Base-by-base conservation (phyloP, 2,113 vertebrate genomes). In the Amblyornis subalaris region DNA sequence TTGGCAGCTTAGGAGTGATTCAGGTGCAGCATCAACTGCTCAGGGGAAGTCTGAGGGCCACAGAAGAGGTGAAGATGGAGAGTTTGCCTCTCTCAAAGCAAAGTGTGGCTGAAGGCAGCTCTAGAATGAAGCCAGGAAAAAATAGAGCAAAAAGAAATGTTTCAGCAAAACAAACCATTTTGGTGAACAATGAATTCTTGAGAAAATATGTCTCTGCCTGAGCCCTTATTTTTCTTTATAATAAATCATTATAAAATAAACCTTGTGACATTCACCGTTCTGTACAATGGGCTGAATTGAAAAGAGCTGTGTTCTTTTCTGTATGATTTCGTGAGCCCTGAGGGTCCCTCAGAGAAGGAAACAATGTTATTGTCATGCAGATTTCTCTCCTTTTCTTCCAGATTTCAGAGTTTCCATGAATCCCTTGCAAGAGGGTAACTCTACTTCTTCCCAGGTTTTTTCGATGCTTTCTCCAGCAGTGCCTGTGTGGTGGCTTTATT, bases 301-400 rank as follows among this genome's bases (percentile, higher is more conserved):
- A 95, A 94, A 92, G 80, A 93, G 76, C 72, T 77, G 44, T 79
- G 36, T 91, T 96, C 86, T 96, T 90, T 92, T 80, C 85, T 90
- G 72, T 94, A 58, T 4, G n/a, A 82, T 95, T 94, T 83, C 28
- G 36, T 84, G 90, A 70, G 91, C 71, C 86, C 83, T 90, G 47
- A 93, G 86, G 93, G 94, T 95, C 82, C 64, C 50, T 91, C 55
- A 9, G 57, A 94, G 90, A 90, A 95, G 85, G 91, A 97, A 97
- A 88, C 78, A 96, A 70, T 14, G 70, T 78, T 90, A 96, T 97
- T 98, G 91, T 97, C 84, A 97, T 97, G 96, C 93, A 97, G 96
- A 98, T 97, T 86, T 79, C 23, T 61, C 72, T 90, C 70, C 51
- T 89, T 95, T 96, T 95, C 93, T 78, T 93, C 10, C 85, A 77